Conservation (phyloP, 2,113 vertebrate genomes). For the Irena cyanogastra region DNA sequence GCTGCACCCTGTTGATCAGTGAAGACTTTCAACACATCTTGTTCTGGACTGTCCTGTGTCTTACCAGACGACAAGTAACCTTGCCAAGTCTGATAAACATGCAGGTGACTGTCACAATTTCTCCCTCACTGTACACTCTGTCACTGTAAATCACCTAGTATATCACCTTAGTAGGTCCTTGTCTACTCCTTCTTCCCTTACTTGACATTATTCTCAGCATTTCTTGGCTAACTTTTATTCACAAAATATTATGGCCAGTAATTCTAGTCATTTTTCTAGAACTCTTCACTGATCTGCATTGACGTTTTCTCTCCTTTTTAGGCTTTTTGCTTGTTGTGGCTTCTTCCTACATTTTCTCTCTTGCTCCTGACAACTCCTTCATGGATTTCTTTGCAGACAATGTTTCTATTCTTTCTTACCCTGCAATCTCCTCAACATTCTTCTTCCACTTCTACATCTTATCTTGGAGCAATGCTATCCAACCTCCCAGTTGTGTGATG, state of each 20-base stretch:
- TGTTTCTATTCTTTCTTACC: background rate
- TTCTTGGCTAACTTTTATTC: background rate
- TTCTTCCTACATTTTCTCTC: background rate
- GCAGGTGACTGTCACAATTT: background rate
- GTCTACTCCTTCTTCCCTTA: background rate
- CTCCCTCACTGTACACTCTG: too few relatives aligned
- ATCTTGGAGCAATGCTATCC: background rate
- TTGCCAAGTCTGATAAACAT: background rate
- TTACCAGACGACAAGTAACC: background rate
- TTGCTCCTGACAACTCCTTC: background rate
- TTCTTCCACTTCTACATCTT: background rate
- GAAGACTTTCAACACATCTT: background rate
- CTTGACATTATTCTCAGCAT: background rate
- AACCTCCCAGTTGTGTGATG: background rate
- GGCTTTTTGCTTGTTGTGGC: background rate
- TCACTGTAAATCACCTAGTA: background rate
- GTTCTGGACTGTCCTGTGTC: background rate
- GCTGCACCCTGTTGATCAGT: background rate
- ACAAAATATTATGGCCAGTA: background rate
- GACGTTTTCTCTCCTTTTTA: background rate
- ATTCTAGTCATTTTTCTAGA: background rate
- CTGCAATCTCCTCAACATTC: background rate
- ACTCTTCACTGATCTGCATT: background rate
- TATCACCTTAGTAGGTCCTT: background rate
- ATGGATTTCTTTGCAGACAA: background rate